A percentile compares a stretch with the other conserved stretches of the same genome.
These are phyloP conservation scores for Butorides virescens DNA, from an alignment of 2,113 vertebrate genomes.

Conservation along the genomic window DNA sequence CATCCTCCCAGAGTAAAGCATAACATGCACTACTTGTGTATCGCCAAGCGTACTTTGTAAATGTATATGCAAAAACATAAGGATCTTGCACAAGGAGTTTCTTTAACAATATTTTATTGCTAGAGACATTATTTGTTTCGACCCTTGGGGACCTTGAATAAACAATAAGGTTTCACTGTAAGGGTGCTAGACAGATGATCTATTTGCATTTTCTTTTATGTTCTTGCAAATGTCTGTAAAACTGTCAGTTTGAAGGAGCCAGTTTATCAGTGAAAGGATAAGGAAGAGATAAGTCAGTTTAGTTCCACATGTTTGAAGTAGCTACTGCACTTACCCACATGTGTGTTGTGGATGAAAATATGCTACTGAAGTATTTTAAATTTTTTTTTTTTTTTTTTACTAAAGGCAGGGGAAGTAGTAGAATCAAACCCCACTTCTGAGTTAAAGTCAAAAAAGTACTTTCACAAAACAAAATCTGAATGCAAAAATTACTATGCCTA, in stretches of 20 bases:
- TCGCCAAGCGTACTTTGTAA: not conserved
- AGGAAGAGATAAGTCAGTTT: constrained; percentile 87
- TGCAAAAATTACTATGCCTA: not conserved
- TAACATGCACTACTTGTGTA: not conserved
- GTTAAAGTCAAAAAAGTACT: not conserved
- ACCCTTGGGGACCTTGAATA: constrained; percentile 68
- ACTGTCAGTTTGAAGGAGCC: constrained; percentile 78
- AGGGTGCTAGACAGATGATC: constrained; percentile 75
- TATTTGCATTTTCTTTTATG: constrained; percentile 82
- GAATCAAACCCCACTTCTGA: not conserved
- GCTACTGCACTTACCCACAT: constrained; percentile 76
- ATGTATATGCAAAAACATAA: not conserved
- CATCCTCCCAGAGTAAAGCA: not conserved
- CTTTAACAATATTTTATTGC: constrained; percentile 67
- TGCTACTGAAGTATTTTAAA: constrained; percentile 20
- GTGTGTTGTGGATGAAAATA: constrained; percentile 58
- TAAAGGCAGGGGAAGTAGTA: not conserved
- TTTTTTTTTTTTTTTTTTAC: not conserved
- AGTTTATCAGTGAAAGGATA: constrained; percentile 84
- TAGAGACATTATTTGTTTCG: constrained; percentile 69
- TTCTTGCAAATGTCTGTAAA: constrained; percentile 81
- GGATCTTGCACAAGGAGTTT: constrained; percentile 14
- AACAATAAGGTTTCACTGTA: constrained; percentile 69
- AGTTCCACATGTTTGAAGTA: constrained; percentile 87
- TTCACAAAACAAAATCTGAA: not conserved